Evolutionary conservation across 2,797 vertebrate genomes (phyloP), one percentile per base, ranked within the genome.

Genomic region (Amphiprion clarkii): DNA sequence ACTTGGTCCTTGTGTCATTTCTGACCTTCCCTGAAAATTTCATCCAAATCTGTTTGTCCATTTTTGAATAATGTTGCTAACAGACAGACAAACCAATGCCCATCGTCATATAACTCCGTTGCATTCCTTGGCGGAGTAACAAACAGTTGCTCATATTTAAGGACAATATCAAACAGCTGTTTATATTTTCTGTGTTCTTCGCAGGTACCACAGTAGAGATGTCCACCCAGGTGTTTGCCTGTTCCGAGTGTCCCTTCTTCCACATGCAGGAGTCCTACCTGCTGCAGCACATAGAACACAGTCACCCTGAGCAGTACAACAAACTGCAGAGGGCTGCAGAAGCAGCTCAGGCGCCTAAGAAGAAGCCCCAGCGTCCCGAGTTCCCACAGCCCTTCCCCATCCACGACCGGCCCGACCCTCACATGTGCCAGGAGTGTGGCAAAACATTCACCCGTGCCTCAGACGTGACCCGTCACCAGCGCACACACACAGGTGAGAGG

Each of bases 371-470:
- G 7, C 67, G 16, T 2, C 66, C 81, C 0, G 73, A 76, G 21
- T 93, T 93, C 74, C 92, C 92, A 0, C 87, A 86, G 66, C 90
- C 90, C 27, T 92, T 92, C 79, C 92, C 90, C 61, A 91, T 93
- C 55, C 87, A 89, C 0, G 71, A 86, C 53, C 52, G 85, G 21
- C 82, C 82, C 0, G 74, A 89, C 74, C 87, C 91, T 7, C 82
- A 92, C 75, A 49, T 21, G 4, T 92, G 92, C 48, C 80, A 73
- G 19, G 87, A 92, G 53, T 93, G 92, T 0, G 89, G 85, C 42
- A 92, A 89, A 63, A 86, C 65, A 0, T 92, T 93, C 82, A 88
- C 82, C 0, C 87, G 90, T 0, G 81, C 88, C 63, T 91, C 89
- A 0, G 91, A 93, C 0, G 76, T 93, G 67, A 93, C 87, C 2